Percentiles rank a stretch among this genome's conserved stretches.
phyloP scores from a whole-genome alignment of 2,888 invertebrate species.

The Reticulitermes lucifugus region DNA sequence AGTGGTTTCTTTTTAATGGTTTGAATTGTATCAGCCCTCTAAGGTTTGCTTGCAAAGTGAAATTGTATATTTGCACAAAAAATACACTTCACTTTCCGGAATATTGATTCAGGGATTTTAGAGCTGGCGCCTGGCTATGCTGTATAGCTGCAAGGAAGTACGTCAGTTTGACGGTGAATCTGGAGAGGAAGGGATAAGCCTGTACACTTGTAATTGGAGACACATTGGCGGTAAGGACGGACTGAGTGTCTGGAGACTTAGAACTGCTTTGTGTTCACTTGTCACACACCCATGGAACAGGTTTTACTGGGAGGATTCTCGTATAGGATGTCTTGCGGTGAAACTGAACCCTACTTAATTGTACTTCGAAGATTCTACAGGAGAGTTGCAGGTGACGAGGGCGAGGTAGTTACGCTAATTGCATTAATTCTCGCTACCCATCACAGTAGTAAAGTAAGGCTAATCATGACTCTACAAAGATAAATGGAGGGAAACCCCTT shows the following conservation, averaged over 20 bases:
- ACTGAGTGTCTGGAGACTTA: slow-evolving; percentile 1
- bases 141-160: background rate
- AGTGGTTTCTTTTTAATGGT: slow-evolving; percentile 16
- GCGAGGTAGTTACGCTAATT: too few relatives aligned
- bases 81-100: background rate
- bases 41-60: background rate
- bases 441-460: too few relatives aligned
- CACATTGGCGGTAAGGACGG: background rate
- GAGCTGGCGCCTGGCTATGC: background rate
- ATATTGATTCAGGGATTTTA: slow-evolving; percentile 15
- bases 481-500: too few relatives aligned
- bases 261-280: background rate
- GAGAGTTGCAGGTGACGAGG: too few relatives aligned
- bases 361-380: too few relatives aligned
- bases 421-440: too few relatives aligned
- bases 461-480: too few relatives aligned
- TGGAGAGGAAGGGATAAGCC: background rate
- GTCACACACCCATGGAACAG: slow-evolving; percentile 2
- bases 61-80: slow-evolving; percentile 23
- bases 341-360: background rate
- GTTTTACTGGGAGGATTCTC: background rate
- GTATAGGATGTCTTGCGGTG: background rate
- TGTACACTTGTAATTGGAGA: slow-evolving; percentile 1
- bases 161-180: background rate
- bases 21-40: background rate